phyloP scores from a whole-genome alignment of 2,113 vertebrate species.

The Gallinago media region DNA sequence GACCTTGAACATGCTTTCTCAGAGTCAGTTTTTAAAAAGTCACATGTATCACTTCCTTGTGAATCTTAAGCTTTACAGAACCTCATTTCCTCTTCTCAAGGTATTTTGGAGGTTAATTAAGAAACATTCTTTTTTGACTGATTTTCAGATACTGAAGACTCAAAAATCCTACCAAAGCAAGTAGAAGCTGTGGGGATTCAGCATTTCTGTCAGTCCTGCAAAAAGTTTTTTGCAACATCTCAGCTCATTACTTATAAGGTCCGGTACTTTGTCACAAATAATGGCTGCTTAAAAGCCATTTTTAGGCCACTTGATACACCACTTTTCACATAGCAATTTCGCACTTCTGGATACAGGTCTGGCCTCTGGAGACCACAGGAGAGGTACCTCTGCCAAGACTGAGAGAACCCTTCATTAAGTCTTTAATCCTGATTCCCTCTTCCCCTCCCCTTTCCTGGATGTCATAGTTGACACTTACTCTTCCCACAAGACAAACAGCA shows the following conservation, averaged over 20 bases:
- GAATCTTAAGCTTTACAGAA: not conserved
- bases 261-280: not conserved
- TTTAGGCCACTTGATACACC: not conserved
- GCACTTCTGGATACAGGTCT: not conserved
- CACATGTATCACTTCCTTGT: not conserved
- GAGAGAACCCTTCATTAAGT: not conserved
- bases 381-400: not conserved
- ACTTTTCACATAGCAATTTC: not conserved
- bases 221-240: not conserved
- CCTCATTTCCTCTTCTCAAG: not conserved
- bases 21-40: not conserved
- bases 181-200: not conserved
- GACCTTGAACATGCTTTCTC: not conserved
- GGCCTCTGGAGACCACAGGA: not conserved
- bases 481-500: not conserved
- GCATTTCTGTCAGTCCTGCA: not conserved
- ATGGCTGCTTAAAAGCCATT: not conserved
- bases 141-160: not conserved
- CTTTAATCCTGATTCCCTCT: not conserved
- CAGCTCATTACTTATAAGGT: not conserved
- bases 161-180: not conserved
- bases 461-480: not conserved
- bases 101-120: not conserved
- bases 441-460: not conserved
- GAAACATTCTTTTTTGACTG: not conserved